phyloP scores from a whole-genome alignment of 2,797 vertebrate species.

The Taeniopygia guttata region DNA sequence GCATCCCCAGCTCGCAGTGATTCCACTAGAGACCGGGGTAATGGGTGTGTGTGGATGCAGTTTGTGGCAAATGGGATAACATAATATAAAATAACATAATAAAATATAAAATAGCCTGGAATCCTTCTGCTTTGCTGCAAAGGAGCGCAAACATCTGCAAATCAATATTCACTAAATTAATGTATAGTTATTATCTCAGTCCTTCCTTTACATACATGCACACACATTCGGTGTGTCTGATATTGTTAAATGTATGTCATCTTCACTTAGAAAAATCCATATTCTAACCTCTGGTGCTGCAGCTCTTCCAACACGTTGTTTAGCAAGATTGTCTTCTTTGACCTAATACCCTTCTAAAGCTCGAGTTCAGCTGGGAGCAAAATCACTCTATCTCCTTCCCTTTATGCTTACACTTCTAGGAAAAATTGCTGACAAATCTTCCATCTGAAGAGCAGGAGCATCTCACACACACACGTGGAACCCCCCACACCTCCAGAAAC shows the following conservation, averaged over 20 bases:
- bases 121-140: background rate
- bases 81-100: accelerated
- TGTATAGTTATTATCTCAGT: background rate
- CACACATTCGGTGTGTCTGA: background rate
- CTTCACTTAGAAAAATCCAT: background rate
- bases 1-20: background rate
- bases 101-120: background rate
- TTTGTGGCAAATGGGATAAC: accelerated
- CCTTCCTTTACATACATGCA: accelerated
- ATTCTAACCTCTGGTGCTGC: background rate
- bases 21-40: background rate
- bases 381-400: background rate
- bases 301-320: background rate
- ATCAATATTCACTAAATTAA: background rate
- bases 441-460: background rate
- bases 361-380: background rate
- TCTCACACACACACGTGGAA: accelerated
- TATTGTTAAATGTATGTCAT: background rate
- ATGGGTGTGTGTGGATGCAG: accelerated
- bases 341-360: background rate
- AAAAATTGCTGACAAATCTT: background rate
- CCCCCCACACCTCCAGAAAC: background rate
- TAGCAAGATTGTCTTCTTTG: background rate
- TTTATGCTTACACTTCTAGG: background rate
- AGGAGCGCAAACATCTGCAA: background rate